Evolutionary conservation across 2,888 invertebrate genomes (phyloP).

Genomic region (Bedellia somnulentella): DNA sequence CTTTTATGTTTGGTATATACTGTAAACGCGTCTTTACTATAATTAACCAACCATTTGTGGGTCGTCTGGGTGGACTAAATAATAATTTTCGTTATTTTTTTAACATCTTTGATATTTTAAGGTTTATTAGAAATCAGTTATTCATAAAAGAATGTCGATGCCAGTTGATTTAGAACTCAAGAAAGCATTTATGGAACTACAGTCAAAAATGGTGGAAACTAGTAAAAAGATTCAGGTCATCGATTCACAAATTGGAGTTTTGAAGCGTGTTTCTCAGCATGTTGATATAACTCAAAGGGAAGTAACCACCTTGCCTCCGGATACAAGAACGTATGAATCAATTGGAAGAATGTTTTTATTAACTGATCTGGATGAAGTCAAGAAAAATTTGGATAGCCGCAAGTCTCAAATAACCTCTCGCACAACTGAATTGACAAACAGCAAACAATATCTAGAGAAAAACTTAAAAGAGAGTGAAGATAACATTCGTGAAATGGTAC

Average conservation of each 20-base stretch:
- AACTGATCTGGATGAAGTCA: constrained; percentile 66
- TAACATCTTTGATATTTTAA: too few species aligned
- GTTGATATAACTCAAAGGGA: constrained; percentile 72
- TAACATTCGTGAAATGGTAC: constrained; percentile 81
- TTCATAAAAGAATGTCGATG: constrained; percentile 48
- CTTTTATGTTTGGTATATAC: too few species aligned
- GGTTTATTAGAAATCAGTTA: too few species aligned
- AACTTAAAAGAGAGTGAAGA: constrained; percentile 84
- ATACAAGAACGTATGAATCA: constrained; percentile 75
- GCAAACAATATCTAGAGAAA: constrained; percentile 77
- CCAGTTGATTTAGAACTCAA: constrained; percentile 62
- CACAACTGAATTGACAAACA: constrained; percentile 72
- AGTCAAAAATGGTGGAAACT: constrained; percentile 79
- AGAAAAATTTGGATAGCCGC: constrained; percentile 63
- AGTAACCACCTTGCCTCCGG: constrained; percentile 60
- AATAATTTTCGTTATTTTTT: too few species aligned
- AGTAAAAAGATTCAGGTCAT: constrained; percentile 77
- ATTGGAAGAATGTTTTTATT: constrained; percentile 84
- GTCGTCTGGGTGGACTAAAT: too few species aligned
- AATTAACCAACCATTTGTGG: too few species aligned
- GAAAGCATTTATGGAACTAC: constrained; percentile 80
- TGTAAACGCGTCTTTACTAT: too few species aligned
- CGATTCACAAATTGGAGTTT: constrained; percentile 73
- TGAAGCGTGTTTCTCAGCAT: constrained; percentile 69
- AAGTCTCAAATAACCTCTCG: constrained; percentile 62